Percentiles rank a stretch among this genome's conserved stretches.
Evolutionary conservation across 2,888 invertebrate genomes (phyloP).

Genomic region (Callimorpha dominula): DNA sequence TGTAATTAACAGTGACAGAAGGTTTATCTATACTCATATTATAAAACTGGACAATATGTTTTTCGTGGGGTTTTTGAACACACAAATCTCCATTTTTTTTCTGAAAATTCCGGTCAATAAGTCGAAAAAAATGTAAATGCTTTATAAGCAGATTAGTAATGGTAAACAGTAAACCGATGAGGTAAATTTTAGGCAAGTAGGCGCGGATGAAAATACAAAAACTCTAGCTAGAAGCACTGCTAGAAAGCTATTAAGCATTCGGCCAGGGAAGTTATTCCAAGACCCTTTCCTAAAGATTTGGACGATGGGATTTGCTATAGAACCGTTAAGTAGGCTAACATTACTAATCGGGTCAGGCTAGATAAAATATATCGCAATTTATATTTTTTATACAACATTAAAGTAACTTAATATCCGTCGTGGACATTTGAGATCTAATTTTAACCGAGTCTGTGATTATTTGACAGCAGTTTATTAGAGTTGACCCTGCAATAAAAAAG

Average conservation of each 20-base stretch:
- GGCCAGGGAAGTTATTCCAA: not conserved
- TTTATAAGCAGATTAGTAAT: too few species aligned
- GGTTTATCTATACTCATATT: too few species aligned
- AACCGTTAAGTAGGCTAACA: not conserved
- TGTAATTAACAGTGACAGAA: too few species aligned
- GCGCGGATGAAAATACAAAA: not conserved
- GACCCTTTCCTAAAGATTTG: not conserved
- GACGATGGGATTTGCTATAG: not conserved
- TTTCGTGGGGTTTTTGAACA: too few species aligned
- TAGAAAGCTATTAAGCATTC: not conserved
- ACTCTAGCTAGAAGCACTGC: not conserved
- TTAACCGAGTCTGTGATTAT: constrained; percentile 10
- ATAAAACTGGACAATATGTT: too few species aligned
- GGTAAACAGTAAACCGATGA: not conserved
- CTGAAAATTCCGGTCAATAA: too few species aligned
- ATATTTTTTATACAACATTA: not conserved
- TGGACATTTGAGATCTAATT: constrained; percentile 8
- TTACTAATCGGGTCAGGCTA: not conserved
- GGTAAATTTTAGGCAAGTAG: not conserved
- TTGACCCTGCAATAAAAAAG: constrained; percentile 21
- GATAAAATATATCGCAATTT: not conserved
- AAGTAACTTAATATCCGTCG: constrained; percentile 6
- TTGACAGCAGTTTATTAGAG: constrained; percentile 18
- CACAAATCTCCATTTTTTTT: too few species aligned
- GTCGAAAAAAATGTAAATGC: too few species aligned